Percentiles rank a stretch among this genome's conserved stretches.
phyloP scores from a whole-genome alignment of 1,140 invertebrate species.

The Zaprionus vittiger region DNA sequence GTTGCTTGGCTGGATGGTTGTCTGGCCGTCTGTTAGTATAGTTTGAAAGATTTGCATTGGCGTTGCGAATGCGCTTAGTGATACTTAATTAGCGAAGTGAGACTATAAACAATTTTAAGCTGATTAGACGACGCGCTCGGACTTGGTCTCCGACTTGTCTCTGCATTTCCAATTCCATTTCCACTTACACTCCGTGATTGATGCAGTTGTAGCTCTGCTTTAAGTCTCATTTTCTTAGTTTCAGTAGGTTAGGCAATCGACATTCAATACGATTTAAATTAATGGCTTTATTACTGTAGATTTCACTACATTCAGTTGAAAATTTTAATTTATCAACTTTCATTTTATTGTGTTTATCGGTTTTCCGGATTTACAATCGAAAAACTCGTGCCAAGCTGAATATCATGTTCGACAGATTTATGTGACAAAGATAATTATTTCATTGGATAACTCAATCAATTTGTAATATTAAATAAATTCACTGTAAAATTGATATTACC shows the following conservation, averaged over 20 bases:
- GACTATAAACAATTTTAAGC: constrained; percentile 66
- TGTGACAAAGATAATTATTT: background rate
- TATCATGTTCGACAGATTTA: background rate
- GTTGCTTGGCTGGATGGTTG: background rate
- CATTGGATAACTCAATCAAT: background rate
- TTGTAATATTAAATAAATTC: background rate
- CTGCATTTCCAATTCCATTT: constrained; percentile 8
- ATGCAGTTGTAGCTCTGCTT: constrained; percentile 1
- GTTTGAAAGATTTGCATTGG: constrained; percentile 48
- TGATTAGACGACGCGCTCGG: constrained; percentile 40
- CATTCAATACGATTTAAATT: constrained; percentile 5
- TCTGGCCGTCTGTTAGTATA: constrained; percentile 2
- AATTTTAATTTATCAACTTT: constrained; percentile 1
- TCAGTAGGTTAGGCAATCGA: constrained; percentile 4
- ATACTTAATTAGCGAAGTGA: constrained; percentile 68
- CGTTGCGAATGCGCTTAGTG: constrained; percentile 60
- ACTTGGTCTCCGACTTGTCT: background rate
- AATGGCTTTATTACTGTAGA: background rate
- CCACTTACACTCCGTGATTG: background rate
- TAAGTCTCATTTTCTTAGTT: constrained; percentile 1
- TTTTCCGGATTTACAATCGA: constrained; percentile 1
- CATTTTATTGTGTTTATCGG: constrained; percentile 1
- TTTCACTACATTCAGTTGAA: constrained; percentile 2
- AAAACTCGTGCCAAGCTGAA: constrained; percentile 1
- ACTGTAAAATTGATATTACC: background rate